Base-by-base conservation (phyloP, 2,113 vertebrate genomes). In the Ranitomeya imitator region DNA sequence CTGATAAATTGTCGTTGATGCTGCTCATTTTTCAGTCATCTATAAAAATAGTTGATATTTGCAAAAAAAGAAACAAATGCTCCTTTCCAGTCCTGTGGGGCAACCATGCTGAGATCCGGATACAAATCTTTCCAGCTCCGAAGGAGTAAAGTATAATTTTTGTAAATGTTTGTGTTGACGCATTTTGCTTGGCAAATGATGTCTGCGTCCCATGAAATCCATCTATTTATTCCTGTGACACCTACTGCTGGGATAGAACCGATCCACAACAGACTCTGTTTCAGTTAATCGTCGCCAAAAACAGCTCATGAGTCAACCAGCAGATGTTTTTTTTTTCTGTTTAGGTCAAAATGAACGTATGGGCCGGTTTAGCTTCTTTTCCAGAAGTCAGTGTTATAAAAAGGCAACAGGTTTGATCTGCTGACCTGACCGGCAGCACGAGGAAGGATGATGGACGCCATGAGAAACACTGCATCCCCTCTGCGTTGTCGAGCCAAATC, bases 161-260 rank as follows among this genome's bases (percentile, higher is more conserved):
- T 77, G 87, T 77, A 78, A 83, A 77, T 89, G 87, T 89, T 89
- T 89, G 87, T 88, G n/a, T 92, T 93, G 90, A 26, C 91, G 86
- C 87, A 54, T 90, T 88, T 89, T 90, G 85, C 26, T 61, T 52
- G 87, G 89, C 90, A 92, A 83, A 89, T 71, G 37, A 78, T 91
- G 85, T 88, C 90, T 90, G 85, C 90, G 89, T 93, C 92, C 90
- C 91, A 91, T 65, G 85, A 92, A 94, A 93, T 90, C 91, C 87
- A 89, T 93, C 91, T 92, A 93, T 92, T 89, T 91, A 90, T 92
- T 93, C 90, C 85, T 88, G 90, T 90, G 92, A 92, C 90, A 92
- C 91, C 92, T 92, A 93, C 89, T 90, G 90, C 92, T 92, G 91
- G 91, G 90, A 92, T 86, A 91, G 90, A 93, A 91, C 90, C 91